A percentile compares a stretch with the other conserved stretches of the same genome.
These are phyloP conservation scores for Aphidius gifuensis DNA, from an alignment of 1,140 invertebrate species.

Conservation along the genomic window DNA sequence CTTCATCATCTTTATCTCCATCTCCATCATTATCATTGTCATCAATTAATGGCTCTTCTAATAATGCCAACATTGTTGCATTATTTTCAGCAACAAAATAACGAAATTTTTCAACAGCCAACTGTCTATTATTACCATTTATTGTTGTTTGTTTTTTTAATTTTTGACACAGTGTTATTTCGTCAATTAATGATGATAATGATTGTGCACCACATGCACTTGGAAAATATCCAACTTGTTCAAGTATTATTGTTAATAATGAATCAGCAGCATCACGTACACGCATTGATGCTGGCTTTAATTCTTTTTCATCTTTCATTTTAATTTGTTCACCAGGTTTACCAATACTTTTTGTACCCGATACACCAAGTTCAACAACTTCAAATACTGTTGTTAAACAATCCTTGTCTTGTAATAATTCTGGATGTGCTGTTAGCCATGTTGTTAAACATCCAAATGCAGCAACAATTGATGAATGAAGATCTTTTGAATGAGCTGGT, in stretches of 20 bases:
- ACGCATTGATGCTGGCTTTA: conserved; percentile 93
- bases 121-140: conserved; percentile 52
- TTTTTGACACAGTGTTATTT: conserved; percentile 76
- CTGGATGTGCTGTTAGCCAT: conserved; percentile 88
- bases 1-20: no score
- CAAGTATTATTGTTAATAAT: conserved; percentile 83
- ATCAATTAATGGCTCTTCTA: conserved; percentile 86
- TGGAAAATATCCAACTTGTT: conserved; percentile 85
- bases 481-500: conserved; percentile 92
- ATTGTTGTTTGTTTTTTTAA: conserved; percentile 39
- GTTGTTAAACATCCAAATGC: conserved; percentile 88
- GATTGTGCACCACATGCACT: conserved; percentile 81
- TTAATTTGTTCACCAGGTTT: conserved; percentile 86
- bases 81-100: conserved; percentile 89
- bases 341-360: conserved; percentile 85
- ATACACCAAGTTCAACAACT: conserved; percentile 96
- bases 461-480: conserved; percentile 96
- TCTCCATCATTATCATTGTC: conserved; percentile 68
- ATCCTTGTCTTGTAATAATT: conserved; percentile 85
- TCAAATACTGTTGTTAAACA: conserved; percentile 90
- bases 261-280: conserved; percentile 94
- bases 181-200: conserved; percentile 82
- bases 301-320: conserved; percentile 93
- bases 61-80: conserved; percentile 79
- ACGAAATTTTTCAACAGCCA: conserved; percentile 67